Percentiles rank a stretch among this genome's conserved stretches.
Conservation (phyloP, 2,797 vertebrate species). For the Hirundo rustica region DNA sequence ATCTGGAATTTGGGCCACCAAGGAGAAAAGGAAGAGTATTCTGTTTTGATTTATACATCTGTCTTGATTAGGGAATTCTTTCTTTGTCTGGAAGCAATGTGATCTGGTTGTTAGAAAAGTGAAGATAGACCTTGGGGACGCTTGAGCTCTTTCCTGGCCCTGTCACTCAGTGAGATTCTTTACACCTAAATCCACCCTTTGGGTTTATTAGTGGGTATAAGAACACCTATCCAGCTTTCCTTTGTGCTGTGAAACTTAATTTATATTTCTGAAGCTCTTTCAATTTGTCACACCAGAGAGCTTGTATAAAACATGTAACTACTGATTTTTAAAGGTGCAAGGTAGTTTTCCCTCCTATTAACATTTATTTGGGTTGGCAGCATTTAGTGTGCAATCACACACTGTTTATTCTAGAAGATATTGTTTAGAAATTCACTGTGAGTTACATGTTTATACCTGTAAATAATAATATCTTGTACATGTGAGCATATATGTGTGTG, state of each 20-base stretch:
- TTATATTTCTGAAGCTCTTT: background rate
- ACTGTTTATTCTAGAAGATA: background rate
- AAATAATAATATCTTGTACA: background rate
- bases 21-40: slow-evolving; percentile 6
- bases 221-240: background rate
- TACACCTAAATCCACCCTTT: background rate
- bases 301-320: background rate
- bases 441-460: slow-evolving; percentile 16
- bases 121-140: background rate
- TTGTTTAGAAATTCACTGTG: background rate
- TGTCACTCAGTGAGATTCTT: slow-evolving; percentile 11
- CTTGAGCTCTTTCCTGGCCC: background rate
- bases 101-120: slow-evolving; percentile 13
- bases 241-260: background rate
- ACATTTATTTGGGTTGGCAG: background rate
- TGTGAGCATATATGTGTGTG: background rate
- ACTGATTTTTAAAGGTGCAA: background rate
- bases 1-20: background rate
- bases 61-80: slow-evolving; percentile 25
- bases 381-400: background rate
- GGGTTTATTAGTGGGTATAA: background rate
- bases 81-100: slow-evolving; percentile 25
- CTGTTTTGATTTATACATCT: slow-evolving; percentile 13
- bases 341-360: background rate
- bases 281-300: background rate